Base-by-base conservation (phyloP, 37 sponge, comb jelly and placozoan genomes). In the Geodia barretti region DNA sequence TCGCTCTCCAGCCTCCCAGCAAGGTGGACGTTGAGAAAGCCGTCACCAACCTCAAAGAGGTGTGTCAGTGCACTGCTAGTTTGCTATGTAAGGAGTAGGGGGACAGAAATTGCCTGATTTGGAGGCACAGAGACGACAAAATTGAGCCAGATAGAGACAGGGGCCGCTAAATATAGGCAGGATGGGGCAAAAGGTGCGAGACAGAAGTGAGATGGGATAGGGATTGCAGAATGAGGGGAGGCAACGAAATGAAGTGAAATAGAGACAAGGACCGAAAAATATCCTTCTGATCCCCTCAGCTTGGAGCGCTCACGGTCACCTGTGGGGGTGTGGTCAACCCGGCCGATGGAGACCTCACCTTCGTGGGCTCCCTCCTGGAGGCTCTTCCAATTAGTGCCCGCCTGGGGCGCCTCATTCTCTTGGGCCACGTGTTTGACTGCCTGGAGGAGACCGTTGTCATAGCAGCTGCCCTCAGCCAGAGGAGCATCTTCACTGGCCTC, bases 351-450 rank as follows among this genome's bases (percentile, higher is more conserved):
- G 82, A 93, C 73, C 74, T 98, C 41, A 98, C 98, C 19, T 95
- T 98, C 62, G 70, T 93, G 39, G 98, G 98, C 0, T 62, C 59
- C 5, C 79, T 95, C 34, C 39, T 95, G 77, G 95, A 91, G 47
- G 31, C 31, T 2, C 92, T 98, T 4, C 96, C 98, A 0, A 68
- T 98, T 4, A 92, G 95, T 79, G 85, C 92, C n/a, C 73, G 74
- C 25, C 64, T 95, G 54, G 93, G 92, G 64, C 85, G 85, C 68
- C 79, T 98, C 39, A 64, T 95, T 17, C 30, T 98, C 32, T 94
- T 98, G 2, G 98, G 98, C 4, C 94, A 95, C 58, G 95, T 86
- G 65, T 98, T 98, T 87, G 94, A 93, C 32, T 93, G 85, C 74
- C 87, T 98, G 42, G 85, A 88, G 32, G 92, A 92, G 31, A 83